phyloP scores from a whole-genome alignment of 2,888 invertebrate genomes.

The Stenolophus ochropezus region DNA sequence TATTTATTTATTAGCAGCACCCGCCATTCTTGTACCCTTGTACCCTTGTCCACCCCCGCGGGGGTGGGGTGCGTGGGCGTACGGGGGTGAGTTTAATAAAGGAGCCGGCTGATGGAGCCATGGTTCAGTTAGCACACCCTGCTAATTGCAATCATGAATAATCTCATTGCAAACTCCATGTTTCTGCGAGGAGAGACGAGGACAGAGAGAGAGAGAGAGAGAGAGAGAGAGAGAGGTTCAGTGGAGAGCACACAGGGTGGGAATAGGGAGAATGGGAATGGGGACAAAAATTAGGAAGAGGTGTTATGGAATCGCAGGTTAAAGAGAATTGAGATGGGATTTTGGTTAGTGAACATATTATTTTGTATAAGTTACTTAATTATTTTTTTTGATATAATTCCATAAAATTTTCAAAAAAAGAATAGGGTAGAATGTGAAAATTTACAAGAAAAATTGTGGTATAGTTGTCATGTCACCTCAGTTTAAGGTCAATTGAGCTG shows the following conservation, averaged over 20 bases:
- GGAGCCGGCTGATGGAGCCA: slow-evolving; percentile 55
- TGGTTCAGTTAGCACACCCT: slow-evolving; percentile 60
- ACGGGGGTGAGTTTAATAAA: slow-evolving; percentile 53
- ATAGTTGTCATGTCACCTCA: too few species aligned
- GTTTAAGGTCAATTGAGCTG: too few species aligned
- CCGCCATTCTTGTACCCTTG: not conserved
- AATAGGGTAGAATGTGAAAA: too few species aligned
- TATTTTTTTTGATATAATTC: too few species aligned
- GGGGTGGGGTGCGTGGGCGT: not conserved
- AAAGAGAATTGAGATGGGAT: too few species aligned
- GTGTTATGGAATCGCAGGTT: too few species aligned
- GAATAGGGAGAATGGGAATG: not conserved
- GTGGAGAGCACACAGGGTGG: not conserved
- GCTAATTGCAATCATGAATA: slow-evolving; percentile 61
- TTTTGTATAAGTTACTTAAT: too few species aligned
- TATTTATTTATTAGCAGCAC: too few species aligned
- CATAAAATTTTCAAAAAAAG: too few species aligned
- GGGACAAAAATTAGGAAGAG: too few species aligned
- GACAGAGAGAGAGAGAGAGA: not conserved
- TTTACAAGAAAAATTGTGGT: too few species aligned
- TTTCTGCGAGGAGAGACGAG: not conserved
- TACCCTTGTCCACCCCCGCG: not conserved
- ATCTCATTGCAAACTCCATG: slow-evolving; percentile 57
- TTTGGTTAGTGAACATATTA: too few species aligned
- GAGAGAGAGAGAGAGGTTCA: slow-evolving; percentile 3